Base-by-base conservation (phyloP, 2,888 invertebrate genomes). In the Cataglyphis cursor region DNA sequence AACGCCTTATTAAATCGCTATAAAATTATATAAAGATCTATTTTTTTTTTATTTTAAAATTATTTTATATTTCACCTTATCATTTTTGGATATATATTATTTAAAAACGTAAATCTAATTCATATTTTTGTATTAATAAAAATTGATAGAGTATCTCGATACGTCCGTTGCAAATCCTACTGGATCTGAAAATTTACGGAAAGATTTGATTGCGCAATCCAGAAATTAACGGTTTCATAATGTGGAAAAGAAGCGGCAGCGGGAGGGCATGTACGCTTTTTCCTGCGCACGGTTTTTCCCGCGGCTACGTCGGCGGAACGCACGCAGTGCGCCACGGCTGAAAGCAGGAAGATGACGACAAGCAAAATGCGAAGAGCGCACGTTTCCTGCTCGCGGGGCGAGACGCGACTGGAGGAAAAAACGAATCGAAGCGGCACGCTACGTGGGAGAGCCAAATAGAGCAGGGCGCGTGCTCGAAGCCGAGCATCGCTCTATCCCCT, bases 401-500 rank as follows among this genome's bases (percentile, higher is more conserved):
- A 82, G 85, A 87, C 89, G 87, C 90, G 84, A 90, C 87, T 89
- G 89, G 78, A 84, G 82, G 78, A 86, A 85, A 85, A 86, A 85
- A 85, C 81, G 88, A 90, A 90, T 88, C 89, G 87, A 87, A 87
- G 44, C 44, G 84, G 72, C 41, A 28, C 83, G 85, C 86, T 81
- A 86, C 72, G 83, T 82, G 88, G 86, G 82, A 65, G 87, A 86
- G 81, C 80, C 78, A 84, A 86, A 87, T 85, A 85, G 86, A 89
- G 89, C 84, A 89, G 87, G 84, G 88, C 89, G 89, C 89, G 88
- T 88, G 89, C 90, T 89, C 90, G 81, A 88, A 89, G 84, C 83
- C 80, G 72, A 28, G 61, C 74, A 73, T 54, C 76, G 78, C 81
- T 85, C 83, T 75, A 73, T 88, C 84, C 84, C 80, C 84, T 82